Base-by-base conservation (phyloP, 2,888 invertebrate species). In the Dioctria rufipes region DNA sequence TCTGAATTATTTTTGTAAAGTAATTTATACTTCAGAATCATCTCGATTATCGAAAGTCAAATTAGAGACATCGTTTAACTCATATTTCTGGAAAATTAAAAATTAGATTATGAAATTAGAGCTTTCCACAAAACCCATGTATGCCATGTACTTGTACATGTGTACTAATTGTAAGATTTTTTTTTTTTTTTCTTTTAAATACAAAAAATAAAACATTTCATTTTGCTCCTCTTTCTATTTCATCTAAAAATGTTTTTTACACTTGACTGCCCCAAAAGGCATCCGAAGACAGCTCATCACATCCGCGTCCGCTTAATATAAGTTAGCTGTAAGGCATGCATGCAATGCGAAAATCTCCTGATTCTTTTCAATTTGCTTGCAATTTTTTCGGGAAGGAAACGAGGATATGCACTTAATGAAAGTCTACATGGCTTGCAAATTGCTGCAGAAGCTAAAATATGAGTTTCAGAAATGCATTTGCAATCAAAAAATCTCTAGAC, bases 391-490 rank as follows among this genome's bases (percentile, higher is more conserved):
- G 58, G 25, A 58, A 58, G n/a, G 58, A 58, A 58, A 3, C 58
- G 58, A 58, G 58, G 58, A 58, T 58, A 58, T 58, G 58, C 58
- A 58, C 58, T 58, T 58, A 77, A 80, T 77, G 77, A 77, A 80
- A 80, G 81, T 81, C 81, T 81, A 69, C 81, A 81, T 78, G 58
- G 81, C 78, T 81, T 81, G 81, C 81, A 81, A 81, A 81, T 81
- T 81, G 81, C 81, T 81, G 73, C 69, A 78, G 78, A 39, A 49
- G 63, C 69, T 69, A 81, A 77, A 80, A 80, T 81, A 81, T 81
- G 81, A 81, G 78, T 49, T 78, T 71, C 60, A 49, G 49, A 81
- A 81, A 81, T 81, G 81, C 81, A 81, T 78, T 81, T 78, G 81
- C 81, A 81, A 81, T 80, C 80, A 80, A 80, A 80, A 80, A 46